These are phyloP conservation scores for Oceanites oceanicus DNA, from an alignment of 2,113 vertebrate genomes.

Conservation along the genomic window DNA sequence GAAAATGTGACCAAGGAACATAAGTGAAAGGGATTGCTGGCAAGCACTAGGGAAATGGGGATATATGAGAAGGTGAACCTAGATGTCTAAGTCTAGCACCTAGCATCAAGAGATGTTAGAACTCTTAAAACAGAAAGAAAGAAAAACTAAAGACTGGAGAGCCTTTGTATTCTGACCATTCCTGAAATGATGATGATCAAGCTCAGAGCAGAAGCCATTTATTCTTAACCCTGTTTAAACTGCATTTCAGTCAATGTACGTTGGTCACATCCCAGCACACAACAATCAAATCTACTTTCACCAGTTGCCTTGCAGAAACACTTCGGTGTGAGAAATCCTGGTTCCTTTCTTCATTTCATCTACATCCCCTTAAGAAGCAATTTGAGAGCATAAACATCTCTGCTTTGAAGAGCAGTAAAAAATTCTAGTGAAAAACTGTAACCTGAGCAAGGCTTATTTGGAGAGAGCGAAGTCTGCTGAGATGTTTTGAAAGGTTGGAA, in stretches of 20 bases:
- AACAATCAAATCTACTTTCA: neutral
- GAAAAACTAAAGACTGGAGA: neutral
- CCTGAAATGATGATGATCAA: neutral
- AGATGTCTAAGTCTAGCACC: neutral
- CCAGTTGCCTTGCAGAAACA: neutral
- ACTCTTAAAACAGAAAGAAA: neutral
- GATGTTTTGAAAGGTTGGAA: neutral
- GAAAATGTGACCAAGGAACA: neutral
- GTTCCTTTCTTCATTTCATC: neutral
- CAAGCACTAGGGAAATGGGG: neutral
- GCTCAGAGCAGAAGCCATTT: neutral
- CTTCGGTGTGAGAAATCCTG: neutral
- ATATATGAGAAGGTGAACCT: neutral
- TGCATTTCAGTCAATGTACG: neutral
- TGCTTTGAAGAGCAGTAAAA: neutral
- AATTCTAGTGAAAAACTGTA: neutral
- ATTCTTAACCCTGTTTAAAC: neutral
- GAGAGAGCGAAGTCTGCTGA: neutral
- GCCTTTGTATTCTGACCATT: neutral
- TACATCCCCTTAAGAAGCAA: neutral
- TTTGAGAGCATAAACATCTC: neutral
- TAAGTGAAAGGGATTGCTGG: neutral
- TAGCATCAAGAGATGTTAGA: neutral
- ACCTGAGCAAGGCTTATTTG: neutral
- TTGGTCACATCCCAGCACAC: neutral